phyloP scores from a whole-genome alignment of 2,797 vertebrate species.

The Monodelphis domestica region DNA sequence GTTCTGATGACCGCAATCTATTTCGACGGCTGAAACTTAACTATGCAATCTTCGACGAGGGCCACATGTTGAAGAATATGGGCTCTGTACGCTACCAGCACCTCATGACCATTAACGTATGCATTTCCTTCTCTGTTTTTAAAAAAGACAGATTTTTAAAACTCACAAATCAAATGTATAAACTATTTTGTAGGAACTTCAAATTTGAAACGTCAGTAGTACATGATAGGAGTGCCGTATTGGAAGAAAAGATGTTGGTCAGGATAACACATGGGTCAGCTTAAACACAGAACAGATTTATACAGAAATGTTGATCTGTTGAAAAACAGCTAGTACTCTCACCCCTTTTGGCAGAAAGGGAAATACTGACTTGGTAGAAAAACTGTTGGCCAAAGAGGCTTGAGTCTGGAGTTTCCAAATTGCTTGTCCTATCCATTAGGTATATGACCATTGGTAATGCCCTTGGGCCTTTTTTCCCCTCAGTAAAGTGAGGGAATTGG shows the following conservation, averaged over 20 bases:
- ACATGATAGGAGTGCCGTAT: neutral
- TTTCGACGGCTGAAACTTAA: constrained; percentile 93
- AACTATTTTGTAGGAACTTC: neutral
- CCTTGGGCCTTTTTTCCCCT: neutral
- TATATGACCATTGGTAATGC: neutral
- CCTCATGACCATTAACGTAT: constrained; percentile 97
- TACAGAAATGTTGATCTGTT: neutral
- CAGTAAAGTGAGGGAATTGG: neutral
- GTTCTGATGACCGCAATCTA: constrained; percentile 91
- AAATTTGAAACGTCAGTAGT: neutral
- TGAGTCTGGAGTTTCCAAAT: neutral
- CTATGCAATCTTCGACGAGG: constrained; percentile 97
- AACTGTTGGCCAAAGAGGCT: neutral
- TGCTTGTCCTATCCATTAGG: neutral
- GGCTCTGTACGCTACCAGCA: constrained; percentile 94
- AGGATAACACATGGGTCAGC: neutral
- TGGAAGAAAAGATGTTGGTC: neutral
- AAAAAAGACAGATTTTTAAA: neutral
- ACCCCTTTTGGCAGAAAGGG: neutral
- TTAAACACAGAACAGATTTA: neutral
- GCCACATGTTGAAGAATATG: constrained; percentile 99
- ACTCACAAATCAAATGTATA: neutral
- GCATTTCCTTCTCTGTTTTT: constrained; percentile 66
- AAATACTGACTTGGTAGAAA: neutral
- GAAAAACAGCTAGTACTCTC: neutral